Percentiles rank a stretch among this genome's conserved stretches.
phyloP scores from a whole-genome alignment of 2,113 vertebrate species.

The Agapornis roseicollis region DNA sequence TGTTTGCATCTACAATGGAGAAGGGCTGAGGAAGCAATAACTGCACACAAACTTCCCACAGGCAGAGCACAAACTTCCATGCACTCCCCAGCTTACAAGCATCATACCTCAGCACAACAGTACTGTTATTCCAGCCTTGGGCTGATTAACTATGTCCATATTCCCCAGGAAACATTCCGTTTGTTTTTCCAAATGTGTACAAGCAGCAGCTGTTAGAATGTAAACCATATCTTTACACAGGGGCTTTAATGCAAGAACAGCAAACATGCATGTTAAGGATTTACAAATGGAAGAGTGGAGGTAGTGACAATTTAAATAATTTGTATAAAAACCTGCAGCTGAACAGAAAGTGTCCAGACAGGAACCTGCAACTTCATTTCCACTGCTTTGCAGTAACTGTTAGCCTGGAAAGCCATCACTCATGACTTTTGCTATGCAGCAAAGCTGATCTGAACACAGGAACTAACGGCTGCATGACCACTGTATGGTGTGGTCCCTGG shows the following conservation, averaged over 20 bases:
- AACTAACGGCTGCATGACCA: not conserved
- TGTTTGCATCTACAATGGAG: not conserved
- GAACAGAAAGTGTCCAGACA: not conserved
- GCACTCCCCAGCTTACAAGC: not conserved
- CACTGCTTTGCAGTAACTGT: not conserved
- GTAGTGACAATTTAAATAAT: not conserved
- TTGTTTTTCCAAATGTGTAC: not conserved
- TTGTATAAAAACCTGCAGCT: not conserved
- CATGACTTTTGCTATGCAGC: not conserved
- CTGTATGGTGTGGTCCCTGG: too few species aligned
- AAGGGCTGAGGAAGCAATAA: not conserved
- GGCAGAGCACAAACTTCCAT: not conserved
- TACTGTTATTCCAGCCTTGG: not conserved
- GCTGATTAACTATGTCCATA: not conserved
- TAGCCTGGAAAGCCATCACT: not conserved
- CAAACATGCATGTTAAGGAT: not conserved
- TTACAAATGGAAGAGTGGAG: not conserved
- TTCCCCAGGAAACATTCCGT: not conserved
- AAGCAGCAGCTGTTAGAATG: not conserved
- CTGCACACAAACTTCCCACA: not conserved
- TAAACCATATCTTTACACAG: not conserved
- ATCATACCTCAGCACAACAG: fast-evolving
- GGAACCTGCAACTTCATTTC: not conserved
- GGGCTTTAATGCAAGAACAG: not conserved
- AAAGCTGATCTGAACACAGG: not conserved